phyloP scores from a whole-genome alignment of 2,113 vertebrate species.

The Hypanus sabinus region DNA sequence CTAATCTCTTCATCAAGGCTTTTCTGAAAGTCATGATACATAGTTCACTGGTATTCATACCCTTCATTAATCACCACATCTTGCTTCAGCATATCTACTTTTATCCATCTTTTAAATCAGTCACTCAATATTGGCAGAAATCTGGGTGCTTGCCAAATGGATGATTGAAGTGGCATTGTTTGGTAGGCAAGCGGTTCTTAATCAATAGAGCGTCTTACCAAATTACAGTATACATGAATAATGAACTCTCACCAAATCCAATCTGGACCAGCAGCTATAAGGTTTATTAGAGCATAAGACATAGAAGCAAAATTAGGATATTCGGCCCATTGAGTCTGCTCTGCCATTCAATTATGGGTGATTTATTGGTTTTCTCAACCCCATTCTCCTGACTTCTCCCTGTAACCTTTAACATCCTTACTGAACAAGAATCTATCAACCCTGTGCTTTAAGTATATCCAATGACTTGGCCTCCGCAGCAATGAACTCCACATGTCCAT shows the following conservation, averaged over 20 bases:
- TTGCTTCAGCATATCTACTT: constrained; percentile 73
- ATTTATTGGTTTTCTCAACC: too few relatives aligned
- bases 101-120: constrained; percentile 87
- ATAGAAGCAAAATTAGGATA: too few relatives aligned
- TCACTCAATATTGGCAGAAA: constrained; percentile 70
- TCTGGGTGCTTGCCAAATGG: constrained; percentile 53
- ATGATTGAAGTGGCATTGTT: constrained; percentile 73
- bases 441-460: too few relatives aligned
- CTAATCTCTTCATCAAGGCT: constrained; percentile 69
- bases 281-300: too few relatives aligned
- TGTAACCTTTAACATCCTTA: too few relatives aligned
- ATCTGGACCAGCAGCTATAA: neutral
- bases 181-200: constrained; percentile 67
- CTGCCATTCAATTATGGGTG: too few relatives aligned
- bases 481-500: too few relatives aligned
- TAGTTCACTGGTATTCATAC: constrained; percentile 72
- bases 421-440: too few relatives aligned
- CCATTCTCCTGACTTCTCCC: too few relatives aligned
- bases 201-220: constrained; percentile 70
- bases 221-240: constrained; percentile 71
- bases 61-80: constrained; percentile 76
- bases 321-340: too few relatives aligned
- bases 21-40: constrained; percentile 82
- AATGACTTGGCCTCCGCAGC: too few relatives aligned
- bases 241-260: constrained; percentile 59